A percentile compares a stretch with the other conserved stretches of the same genome.
phyloP scores from a whole-genome alignment of 1,140 invertebrate species.

The Saxidomus purpurata region DNA sequence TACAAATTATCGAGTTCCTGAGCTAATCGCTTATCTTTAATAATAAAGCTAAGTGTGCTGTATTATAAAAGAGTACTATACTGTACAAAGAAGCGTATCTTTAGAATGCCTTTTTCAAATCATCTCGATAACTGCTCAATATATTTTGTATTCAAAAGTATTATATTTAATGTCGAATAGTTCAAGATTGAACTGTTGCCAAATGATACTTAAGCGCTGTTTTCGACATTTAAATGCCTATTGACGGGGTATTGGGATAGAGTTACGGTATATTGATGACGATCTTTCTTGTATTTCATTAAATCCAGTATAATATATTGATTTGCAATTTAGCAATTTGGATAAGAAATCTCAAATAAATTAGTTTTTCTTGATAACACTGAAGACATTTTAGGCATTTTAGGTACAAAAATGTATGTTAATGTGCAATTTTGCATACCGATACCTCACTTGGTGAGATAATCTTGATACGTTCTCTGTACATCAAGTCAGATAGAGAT shows the following conservation, averaged over 20 bases:
- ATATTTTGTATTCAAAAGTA: not conserved
- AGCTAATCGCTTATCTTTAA: not conserved
- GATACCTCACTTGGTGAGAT: no score
- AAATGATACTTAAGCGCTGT: not conserved
- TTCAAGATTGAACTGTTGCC: not conserved
- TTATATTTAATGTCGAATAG: not conserved
- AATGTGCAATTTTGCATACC: no score
- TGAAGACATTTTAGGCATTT: no score
- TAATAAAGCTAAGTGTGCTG: not conserved
- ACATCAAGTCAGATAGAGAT: no score
- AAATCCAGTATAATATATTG: not conserved
- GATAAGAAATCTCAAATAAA: not conserved
- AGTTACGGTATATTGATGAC: not conserved
- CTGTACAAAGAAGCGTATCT: no score
- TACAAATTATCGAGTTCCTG: not conserved
- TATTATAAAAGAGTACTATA: not conserved
- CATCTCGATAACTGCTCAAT: not conserved
- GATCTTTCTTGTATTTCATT: not conserved
- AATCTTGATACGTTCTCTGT: no score
- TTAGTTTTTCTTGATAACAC: no score
- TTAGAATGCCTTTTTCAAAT: not conserved
- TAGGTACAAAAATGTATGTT: no score
- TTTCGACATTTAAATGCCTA: slow-evolving; percentile 10
- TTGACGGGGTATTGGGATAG: not conserved
- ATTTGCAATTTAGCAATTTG: not conserved